Base-by-base conservation (phyloP, 2,113 vertebrate species). In the Corythaeola cristata region DNA sequence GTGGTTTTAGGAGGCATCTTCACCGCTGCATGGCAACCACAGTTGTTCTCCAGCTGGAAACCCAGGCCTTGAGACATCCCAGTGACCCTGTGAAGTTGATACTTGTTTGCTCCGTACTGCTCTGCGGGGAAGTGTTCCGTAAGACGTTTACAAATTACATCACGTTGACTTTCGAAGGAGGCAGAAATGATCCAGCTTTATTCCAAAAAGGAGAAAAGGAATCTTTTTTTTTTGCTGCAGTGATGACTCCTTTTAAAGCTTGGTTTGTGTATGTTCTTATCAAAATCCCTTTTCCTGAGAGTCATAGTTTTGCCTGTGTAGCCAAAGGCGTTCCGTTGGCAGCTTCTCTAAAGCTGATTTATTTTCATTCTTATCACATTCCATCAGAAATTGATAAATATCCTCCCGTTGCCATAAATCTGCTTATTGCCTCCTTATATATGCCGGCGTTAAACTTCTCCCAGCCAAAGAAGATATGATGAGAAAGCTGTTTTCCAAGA, bases 301-400 rank as follows among this genome's bases (percentile, higher is more conserved):
- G 66, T 66, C 59, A 21, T 91, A 88, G 52, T 87, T 96, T 96
- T 94, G 93, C 63, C 93, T 93, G 63, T 80, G 95, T 95, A 97
- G 96, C 96, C 96, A 92, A 94, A 94, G 97, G 95, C 89, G 83
- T 96, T 97, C 95, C 2, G 0, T 95, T 92, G 90, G 92, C 87
- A 96, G 89, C 64, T 64, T 90, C 82, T 96, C 91, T 93, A 50
- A 79, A 72, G 93, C 89, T 94, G 97, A 93, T 97, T 97, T 84
- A 91, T 90, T 96, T 96, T 95, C 44, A 72, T 89, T 97, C 89
- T 94, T 97, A 93, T 95, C 96, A 77, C 77, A 88, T 98, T 96
- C 94, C 94, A 96, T 96, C 97, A 93, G 92, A 88, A 96, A 91
- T 9, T 89, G 96, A 94, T 94, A 92, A 87, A 92, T 96, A 73